Conservation (phyloP, 2,797 vertebrate genomes). For the Chrysocyon brachyurus region DNA sequence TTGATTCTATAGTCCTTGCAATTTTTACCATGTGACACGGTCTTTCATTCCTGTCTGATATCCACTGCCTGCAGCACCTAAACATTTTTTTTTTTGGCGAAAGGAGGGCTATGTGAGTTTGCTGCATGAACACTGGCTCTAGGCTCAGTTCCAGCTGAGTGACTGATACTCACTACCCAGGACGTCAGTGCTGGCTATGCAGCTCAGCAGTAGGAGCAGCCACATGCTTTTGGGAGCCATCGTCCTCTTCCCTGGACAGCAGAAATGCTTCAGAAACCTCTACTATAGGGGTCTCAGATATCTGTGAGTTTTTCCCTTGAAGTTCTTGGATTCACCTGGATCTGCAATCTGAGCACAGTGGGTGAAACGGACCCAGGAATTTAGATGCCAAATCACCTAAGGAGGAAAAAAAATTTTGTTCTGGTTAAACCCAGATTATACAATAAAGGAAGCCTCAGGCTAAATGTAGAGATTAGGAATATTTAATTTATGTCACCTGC, state of each 20-base stretch:
- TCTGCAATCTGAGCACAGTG: slow-evolving; percentile 14
- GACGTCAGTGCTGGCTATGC: neutral
- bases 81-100: fast-evolving
- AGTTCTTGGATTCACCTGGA: neutral
- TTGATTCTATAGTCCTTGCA: neutral
- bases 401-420: neutral
- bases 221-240: slow-evolving; percentile 4
- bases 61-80: neutral
- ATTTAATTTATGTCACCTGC: neutral
- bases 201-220: slow-evolving; percentile 67
- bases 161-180: slow-evolving; percentile 62
- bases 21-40: neutral
- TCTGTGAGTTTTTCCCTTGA: neutral
- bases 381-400: neutral
- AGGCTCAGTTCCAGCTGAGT: neutral
- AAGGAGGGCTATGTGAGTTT: fast-evolving
- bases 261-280: too few species aligned
- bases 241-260: neutral
- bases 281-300: neutral
- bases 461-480: neutral
- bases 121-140: fast-evolving
- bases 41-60: neutral
- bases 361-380: neutral
- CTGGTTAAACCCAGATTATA: neutral
- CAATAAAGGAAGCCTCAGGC: neutral